These are phyloP conservation scores for Serrognathus titanus DNA, from an alignment of 2,888 invertebrate species.

Conservation along the genomic window DNA sequence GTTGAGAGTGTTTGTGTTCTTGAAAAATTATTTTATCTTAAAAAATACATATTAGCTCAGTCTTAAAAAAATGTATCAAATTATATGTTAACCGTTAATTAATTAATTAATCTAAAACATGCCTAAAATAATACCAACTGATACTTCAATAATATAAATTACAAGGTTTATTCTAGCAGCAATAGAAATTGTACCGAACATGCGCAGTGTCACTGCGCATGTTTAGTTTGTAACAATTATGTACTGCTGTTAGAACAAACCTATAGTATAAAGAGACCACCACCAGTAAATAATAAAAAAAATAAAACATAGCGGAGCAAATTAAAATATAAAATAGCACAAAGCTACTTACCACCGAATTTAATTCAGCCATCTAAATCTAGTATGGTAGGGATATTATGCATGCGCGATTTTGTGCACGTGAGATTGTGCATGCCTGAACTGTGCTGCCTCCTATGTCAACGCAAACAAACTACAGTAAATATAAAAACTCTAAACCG, in stretches of 20 bases:
- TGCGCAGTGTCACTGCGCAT: too few species aligned
- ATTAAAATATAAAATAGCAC: slow-evolving; percentile 42
- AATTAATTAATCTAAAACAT: neutral
- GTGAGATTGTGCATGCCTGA: slow-evolving; percentile 48
- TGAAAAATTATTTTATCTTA: too few species aligned
- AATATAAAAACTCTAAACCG: slow-evolving; percentile 39
- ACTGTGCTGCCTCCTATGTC: slow-evolving; percentile 48
- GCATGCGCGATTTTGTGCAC: slow-evolving; percentile 49
- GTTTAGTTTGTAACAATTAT: too few species aligned
- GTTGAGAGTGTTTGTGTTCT: too few species aligned
- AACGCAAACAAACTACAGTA: slow-evolving; percentile 49
- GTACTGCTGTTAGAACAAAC: too few species aligned
- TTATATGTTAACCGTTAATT: neutral
- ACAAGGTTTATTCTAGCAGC: too few species aligned
- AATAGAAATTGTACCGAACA: too few species aligned
- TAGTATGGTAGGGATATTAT: slow-evolving; percentile 48
- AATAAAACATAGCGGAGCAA: slow-evolving; percentile 33
- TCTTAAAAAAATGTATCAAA: slow-evolving; percentile 4
- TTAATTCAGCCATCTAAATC: slow-evolving; percentile 47
- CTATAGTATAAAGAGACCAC: slow-evolving; percentile 20
- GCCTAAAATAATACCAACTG: too few species aligned
- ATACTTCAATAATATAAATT: too few species aligned
- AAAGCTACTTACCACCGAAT: slow-evolving; percentile 48
- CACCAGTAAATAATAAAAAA: slow-evolving; percentile 26
- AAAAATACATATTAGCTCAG: too few species aligned